A percentile compares a stretch with the other conserved stretches of the same genome.
phyloP scores from a whole-genome alignment of 2,888 invertebrate genomes.

The Cryptocheilus praepositus region DNA sequence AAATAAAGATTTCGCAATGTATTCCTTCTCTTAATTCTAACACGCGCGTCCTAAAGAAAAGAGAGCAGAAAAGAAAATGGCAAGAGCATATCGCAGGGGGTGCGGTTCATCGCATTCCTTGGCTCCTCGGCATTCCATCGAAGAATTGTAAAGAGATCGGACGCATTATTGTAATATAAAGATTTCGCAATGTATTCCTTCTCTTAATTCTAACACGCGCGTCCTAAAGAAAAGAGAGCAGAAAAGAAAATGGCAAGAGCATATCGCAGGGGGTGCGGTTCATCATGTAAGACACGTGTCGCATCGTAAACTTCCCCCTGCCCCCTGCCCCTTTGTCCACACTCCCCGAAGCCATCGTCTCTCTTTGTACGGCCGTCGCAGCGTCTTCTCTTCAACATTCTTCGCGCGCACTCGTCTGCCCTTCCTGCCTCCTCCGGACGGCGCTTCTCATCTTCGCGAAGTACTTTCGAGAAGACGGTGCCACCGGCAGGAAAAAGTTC shows the following conservation, averaged over 20 bases:
- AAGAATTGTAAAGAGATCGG: no score
- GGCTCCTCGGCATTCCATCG: no score
- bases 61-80: slow-evolving; percentile 10
- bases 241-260: slow-evolving; percentile 22
- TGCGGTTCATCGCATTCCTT: slow-evolving; percentile 39
- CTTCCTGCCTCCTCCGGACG: slow-evolving; percentile 26
- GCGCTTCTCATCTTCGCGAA: slow-evolving; percentile 36
- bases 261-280: slow-evolving; percentile 27
- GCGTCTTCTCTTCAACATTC: slow-evolving; percentile 1
- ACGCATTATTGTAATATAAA: no score
- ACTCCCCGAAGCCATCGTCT: background rate
- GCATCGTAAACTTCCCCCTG: slow-evolving; percentile 59
- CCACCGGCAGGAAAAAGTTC: slow-evolving; percentile 34
- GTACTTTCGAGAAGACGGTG: slow-evolving; percentile 24
- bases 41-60: no score
- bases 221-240: background rate
- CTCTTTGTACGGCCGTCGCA: background rate
- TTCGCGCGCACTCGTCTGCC: slow-evolving; percentile 7
- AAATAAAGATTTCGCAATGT: no score
- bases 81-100: slow-evolving; percentile 18
- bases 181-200: no score
- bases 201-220: no score
- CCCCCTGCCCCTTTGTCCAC: background rate
- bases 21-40: no score
- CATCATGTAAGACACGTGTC: slow-evolving; percentile 63